Base-by-base conservation (phyloP, 2,888 invertebrate genomes). In the Chydorus sphaericus region DNA sequence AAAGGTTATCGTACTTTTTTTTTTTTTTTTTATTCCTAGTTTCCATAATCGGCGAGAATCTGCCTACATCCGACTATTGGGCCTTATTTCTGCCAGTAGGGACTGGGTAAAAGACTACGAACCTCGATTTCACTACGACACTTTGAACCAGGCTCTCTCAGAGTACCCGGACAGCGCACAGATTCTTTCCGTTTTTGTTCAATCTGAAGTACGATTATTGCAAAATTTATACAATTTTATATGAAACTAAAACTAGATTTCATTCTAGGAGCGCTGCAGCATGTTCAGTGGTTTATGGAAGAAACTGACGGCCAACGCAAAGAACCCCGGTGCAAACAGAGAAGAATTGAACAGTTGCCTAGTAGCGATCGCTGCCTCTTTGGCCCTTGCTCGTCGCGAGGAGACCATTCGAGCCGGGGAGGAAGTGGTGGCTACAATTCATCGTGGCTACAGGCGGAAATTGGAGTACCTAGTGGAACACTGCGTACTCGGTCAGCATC, bases 261-360 rank as follows among this genome's bases (percentile, higher is more conserved):
- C 5, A 20, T 48, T 48, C 11, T 33, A 55, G 55, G 55, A 48
- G 28, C 48, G 49, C 4, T 55, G 55, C 28, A 33, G 55, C 31
- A 48, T 55, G 37, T 37, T 55, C 16, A 49, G 49, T 28, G 28
- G 48, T 4, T 23, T 55, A 18, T 55, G 55, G 55, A 49, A 33
- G 16, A 48, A n/a, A 26, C 14, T 55, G 2, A 48, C 31, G 14
- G 23, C 20, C 14, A 29, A 23, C 7, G 55, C 55, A 3, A 52
- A 52, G 36, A 28, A 8, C 18, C 7, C 18, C 11, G 36, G 36
- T 11, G 20, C 8, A 7, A 30, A 18, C 18, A n/a, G 20, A 33
- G 33, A 36, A 2, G 28, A 38, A 26, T 29, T 26, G 4, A 26
- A 28, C 28, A 18, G 38, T 3, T 8, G 23, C 10, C 23, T 31